Evolutionary conservation across 2,113 vertebrate species (phyloP).

Genomic region (Sigmodon hispidus): DNA sequence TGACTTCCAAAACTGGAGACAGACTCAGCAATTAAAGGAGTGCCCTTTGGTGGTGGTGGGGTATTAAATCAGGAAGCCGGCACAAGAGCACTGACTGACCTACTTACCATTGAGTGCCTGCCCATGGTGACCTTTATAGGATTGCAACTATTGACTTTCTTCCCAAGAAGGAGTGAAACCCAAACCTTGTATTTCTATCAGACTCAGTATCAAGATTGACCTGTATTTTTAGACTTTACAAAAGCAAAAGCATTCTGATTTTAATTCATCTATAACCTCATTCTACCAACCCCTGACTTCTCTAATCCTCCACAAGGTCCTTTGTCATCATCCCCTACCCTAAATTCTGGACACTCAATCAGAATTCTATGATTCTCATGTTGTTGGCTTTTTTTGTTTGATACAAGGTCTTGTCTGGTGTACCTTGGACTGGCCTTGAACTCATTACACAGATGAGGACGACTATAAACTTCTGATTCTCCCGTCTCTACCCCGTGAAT

Average conservation of each 20-base stretch:
- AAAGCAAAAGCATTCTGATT: neutral
- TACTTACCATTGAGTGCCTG: neutral
- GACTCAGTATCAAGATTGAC: neutral
- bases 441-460: neutral
- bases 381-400: neutral
- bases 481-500: neutral
- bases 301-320: neutral
- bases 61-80: too few species aligned
- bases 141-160: neutral
- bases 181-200: neutral
- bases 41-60: rapidly evolving
- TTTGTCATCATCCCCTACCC: neutral
- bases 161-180: neutral
- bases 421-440: neutral
- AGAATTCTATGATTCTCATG: neutral
- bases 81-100: neutral
- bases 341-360: neutral
- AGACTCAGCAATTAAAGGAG: neutral
- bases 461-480: neutral
- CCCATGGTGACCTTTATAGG: neutral
- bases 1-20: neutral
- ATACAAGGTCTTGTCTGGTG: neutral
- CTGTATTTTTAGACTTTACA: slow-evolving; percentile 3
- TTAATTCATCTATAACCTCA: neutral
- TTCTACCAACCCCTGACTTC: neutral